phyloP scores from a whole-genome alignment of 2,113 vertebrate species.

The Alethe castanea region DNA sequence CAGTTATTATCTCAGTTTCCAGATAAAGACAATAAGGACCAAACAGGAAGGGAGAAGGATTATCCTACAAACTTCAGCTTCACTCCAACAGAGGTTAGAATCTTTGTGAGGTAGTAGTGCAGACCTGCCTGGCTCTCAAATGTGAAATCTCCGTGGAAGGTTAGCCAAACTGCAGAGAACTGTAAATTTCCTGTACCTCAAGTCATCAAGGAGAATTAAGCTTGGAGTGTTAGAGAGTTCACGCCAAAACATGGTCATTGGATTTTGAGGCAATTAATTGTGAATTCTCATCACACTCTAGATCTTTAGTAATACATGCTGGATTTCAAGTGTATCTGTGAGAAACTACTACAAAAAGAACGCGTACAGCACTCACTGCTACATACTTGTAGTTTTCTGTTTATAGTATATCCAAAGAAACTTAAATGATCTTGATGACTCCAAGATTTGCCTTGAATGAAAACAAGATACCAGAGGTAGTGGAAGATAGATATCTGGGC shows the following conservation, averaged over 20 bases:
- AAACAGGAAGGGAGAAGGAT: not conserved
- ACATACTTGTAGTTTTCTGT: not conserved
- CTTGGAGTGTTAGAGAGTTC: not conserved
- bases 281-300: not conserved
- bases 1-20: not conserved
- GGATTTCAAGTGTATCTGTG: not conserved
- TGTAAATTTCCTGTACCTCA: not conserved
- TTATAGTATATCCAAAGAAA: not conserved
- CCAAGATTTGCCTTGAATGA: not conserved
- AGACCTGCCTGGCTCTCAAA: not conserved
- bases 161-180: not conserved
- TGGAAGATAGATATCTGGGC: not conserved
- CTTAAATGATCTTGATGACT: not conserved
- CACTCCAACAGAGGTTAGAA: not conserved
- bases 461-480: not conserved
- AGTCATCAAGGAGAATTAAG: not conserved
- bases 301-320: not conserved
- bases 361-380: not conserved
- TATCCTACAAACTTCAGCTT: not conserved
- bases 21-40: not conserved
- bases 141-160: not conserved
- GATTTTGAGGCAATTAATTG: not conserved
- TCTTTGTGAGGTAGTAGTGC: not conserved
- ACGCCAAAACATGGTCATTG: not conserved
- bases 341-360: not conserved